Conservation (phyloP, 2,888 invertebrate genomes). For the Cylloceria caligata region DNA sequence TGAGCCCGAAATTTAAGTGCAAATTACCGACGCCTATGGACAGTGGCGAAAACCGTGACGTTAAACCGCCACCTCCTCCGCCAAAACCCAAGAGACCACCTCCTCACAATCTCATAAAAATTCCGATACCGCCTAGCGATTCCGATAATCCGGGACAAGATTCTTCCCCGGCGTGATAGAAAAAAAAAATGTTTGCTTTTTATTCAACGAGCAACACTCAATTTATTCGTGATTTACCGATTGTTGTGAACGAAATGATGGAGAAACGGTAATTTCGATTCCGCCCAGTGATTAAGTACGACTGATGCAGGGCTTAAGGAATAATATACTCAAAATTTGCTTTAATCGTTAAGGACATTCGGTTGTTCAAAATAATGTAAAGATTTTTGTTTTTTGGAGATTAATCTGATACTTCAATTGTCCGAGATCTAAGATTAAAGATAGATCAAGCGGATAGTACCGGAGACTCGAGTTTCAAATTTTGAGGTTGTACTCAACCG, state of each 20-base stretch:
- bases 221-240: neutral
- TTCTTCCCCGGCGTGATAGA: slow-evolving; percentile 74
- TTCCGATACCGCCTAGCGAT: slow-evolving; percentile 65
- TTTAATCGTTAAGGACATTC: neutral
- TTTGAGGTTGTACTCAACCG: no score
- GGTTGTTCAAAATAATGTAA: neutral
- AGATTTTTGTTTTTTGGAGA: neutral
- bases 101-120: slow-evolving; percentile 40
- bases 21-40: slow-evolving; percentile 81
- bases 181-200: slow-evolving; percentile 10
- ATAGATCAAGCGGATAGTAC: no score
- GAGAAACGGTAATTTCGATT: slow-evolving; percentile 14
- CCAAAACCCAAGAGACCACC: slow-evolving; percentile 84
- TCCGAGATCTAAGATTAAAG: neutral
- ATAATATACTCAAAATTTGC: slow-evolving; percentile 15
- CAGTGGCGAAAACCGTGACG: slow-evolving; percentile 73
- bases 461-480: no score
- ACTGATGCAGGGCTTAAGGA: slow-evolving; percentile 32
- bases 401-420: neutral
- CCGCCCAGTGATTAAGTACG: slow-evolving; percentile 35
- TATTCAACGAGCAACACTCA: neutral
- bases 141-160: slow-evolving; percentile 72
- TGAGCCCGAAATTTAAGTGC: slow-evolving; percentile 73
- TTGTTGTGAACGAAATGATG: neutral
- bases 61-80: slow-evolving; percentile 85